Evolutionary conservation across 2,113 vertebrate species (phyloP), one percentile per base, ranked within the genome.

Genomic region (Marmota monax): DNA sequence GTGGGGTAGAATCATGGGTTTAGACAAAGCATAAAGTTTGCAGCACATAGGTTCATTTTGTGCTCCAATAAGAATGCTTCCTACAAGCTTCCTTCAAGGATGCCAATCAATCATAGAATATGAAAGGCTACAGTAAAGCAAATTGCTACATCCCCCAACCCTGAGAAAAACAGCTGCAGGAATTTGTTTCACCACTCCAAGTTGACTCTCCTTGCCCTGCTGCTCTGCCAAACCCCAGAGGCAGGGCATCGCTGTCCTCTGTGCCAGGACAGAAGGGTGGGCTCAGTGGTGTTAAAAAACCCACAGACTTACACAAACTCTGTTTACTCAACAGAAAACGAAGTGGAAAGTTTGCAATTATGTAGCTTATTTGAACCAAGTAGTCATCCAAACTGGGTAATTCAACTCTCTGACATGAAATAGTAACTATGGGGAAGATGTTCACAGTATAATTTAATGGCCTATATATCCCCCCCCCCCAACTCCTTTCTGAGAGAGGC

Each of bases 311-410:
- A 77, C 74, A 61, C 76, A 86, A 79, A 45, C 58, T 53, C 45
- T 89, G 74, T 92, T 96, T 92, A 76, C 61, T 78, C 80, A 78
- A 82, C 84, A 90, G 72, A 95, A 90, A 84, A 89, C 1, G 2
- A 89, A 96, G 87, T 39, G 90, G 87, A 95, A 97, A 88, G 61
- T 95, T 90, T 84, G 91, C 80, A 74, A 74, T 97, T 97, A 85
- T 17, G 65, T 74, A 90, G 85, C 61, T 95, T 77, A 37, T 84
- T 67, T 45, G 72, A 93, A 83, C 42, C 84, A 84, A 87, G 45
- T 56, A 74, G 61, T 90, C 58, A 51, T 95, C 65, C 92, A 90
- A 74, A 90, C 65, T 83, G 63, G 45, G 69, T 93, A 69, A 76
- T 96, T 58, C 2, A 4, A 94, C 8, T 20, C 90, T 90, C 5